Percentiles rank a stretch among this genome's conserved stretches.
phyloP scores from a whole-genome alignment of 1,140 invertebrate species.

The Lerema accius region DNA sequence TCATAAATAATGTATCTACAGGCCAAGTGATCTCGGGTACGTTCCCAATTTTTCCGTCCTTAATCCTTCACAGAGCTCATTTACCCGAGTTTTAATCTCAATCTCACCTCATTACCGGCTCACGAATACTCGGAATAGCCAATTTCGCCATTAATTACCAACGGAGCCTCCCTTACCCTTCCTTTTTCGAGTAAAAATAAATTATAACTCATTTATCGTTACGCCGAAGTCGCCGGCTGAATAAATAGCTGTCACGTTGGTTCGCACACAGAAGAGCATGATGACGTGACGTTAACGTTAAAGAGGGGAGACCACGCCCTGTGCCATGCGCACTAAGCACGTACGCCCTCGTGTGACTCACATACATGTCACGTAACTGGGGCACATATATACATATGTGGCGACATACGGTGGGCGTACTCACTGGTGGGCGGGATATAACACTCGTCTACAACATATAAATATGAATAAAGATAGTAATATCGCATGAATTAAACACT shows the following conservation, averaged over 20 bases:
- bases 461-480: constrained; percentile 37
- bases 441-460: too few species aligned
- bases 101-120: constrained; percentile 79
- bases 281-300: constrained; percentile 62
- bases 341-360: constrained; percentile 55
- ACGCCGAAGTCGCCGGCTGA: constrained; percentile 50
- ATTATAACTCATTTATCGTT: constrained; percentile 81
- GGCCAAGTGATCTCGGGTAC: constrained; percentile 29
- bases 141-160: constrained; percentile 80
- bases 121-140: constrained; percentile 79
- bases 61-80: constrained; percentile 74
- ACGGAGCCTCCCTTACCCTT: constrained; percentile 64
- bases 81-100: constrained; percentile 78
- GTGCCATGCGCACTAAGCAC: constrained; percentile 63
- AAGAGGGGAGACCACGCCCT: constrained; percentile 64
- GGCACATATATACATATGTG: constrained; percentile 56
- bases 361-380: constrained; percentile 50
- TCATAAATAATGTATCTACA: constrained; percentile 58
- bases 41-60: constrained; percentile 65
- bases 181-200: constrained; percentile 80
- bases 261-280: constrained; percentile 52
- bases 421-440: constrained; percentile 59
- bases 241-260: constrained; percentile 76
- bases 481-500: constrained; percentile 49
- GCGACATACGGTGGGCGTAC: constrained; percentile 54